phyloP scores from a whole-genome alignment of 2,888 invertebrate species.

The Drosophila ezoana region DNA sequence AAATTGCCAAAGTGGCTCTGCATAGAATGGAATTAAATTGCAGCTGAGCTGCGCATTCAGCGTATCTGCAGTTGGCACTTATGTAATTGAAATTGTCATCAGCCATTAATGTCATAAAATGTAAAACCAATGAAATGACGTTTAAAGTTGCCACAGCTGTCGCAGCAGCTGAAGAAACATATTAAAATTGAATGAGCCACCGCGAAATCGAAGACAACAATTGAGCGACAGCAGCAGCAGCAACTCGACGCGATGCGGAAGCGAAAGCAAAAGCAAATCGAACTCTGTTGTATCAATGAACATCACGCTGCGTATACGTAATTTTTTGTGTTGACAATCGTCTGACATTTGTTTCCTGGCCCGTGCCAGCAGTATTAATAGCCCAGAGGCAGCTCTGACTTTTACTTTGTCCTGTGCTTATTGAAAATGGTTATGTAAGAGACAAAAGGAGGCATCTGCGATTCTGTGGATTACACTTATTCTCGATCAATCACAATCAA shows the following conservation, averaged over 20 bases:
- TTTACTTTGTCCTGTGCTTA: too few species aligned
- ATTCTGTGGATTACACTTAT: too few species aligned
- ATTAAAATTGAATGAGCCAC: constrained; percentile 50
- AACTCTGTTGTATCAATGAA: constrained; percentile 36
- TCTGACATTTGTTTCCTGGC: constrained; percentile 63
- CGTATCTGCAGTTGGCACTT: constrained; percentile 19
- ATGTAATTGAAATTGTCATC: constrained; percentile 52
- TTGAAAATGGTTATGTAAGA: not conserved
- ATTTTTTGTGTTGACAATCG: constrained; percentile 59
- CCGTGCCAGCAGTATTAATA: constrained; percentile 15
- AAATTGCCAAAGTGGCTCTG: not conserved
- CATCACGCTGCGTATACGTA: constrained; percentile 67
- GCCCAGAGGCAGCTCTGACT: not conserved
- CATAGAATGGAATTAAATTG: not conserved
- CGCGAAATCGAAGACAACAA: constrained; percentile 54
- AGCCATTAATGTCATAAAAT: constrained; percentile 50
- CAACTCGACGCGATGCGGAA: constrained; percentile 44
- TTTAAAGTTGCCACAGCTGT: constrained; percentile 34
- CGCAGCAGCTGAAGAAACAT: constrained; percentile 20
- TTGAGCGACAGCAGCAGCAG: constrained; percentile 43
- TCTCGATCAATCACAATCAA: too few species aligned
- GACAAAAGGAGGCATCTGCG: too few species aligned
- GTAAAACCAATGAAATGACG: constrained; percentile 41
- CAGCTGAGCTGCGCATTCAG: not conserved
- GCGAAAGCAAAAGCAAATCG: constrained; percentile 49